Conservation (phyloP, 2,113 vertebrate genomes). For the Megaleporinus macrocephalus region DNA sequence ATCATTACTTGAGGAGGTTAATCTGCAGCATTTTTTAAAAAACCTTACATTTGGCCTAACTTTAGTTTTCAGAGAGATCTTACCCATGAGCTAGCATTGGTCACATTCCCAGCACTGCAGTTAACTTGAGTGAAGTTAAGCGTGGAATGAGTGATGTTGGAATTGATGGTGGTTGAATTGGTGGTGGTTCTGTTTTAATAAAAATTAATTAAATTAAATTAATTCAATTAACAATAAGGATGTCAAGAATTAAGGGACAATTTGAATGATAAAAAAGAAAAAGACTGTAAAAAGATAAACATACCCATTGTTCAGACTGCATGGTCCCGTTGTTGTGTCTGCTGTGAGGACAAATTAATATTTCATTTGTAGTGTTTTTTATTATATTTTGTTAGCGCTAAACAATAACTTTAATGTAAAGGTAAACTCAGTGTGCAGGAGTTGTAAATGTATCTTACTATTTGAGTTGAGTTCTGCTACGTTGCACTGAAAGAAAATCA, state of each 20-base stretch:
- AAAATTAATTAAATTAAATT: no score
- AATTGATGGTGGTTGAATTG: background rate
- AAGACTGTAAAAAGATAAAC: background rate
- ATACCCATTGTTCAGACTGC: slow-evolving; percentile 7
- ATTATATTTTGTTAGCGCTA: no score
- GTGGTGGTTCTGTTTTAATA: background rate
- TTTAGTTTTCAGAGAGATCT: background rate
- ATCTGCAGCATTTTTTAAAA: background rate
- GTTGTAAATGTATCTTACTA: no score
- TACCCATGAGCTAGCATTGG: background rate
- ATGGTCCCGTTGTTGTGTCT: background rate
- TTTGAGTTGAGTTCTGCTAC: no score
- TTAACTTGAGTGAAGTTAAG: background rate
- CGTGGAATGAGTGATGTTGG: background rate
- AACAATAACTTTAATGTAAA: no score
- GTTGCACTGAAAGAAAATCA: no score
- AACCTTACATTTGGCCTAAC: no score
- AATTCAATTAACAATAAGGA: no score
- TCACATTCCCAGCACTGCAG: background rate
- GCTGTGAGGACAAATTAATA: background rate
- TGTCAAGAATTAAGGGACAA: no score
- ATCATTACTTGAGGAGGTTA: no score
- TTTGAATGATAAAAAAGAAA: no score
- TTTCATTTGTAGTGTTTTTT: background rate
- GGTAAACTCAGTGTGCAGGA: no score